Percentiles rank a stretch among this genome's conserved stretches.
phyloP scores from a whole-genome alignment of 2,888 invertebrate genomes.

The Dicyrtomina minuta region DNA sequence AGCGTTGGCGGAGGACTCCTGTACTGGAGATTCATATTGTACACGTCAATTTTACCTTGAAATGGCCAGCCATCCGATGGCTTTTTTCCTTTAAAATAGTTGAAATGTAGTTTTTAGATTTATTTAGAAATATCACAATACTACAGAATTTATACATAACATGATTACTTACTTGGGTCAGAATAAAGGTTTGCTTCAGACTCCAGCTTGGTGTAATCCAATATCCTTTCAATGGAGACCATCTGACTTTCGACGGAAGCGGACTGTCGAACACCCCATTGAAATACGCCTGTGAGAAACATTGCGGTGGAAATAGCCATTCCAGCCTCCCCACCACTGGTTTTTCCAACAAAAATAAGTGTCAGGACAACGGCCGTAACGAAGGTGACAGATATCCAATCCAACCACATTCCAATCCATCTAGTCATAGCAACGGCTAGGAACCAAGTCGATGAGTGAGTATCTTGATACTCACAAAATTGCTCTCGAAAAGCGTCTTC shows the following conservation, averaged over 20 bases:
- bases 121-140: background rate
- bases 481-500: slow-evolving; percentile 73
- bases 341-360: slow-evolving; percentile 9
- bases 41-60: slow-evolving; percentile 44
- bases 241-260: slow-evolving; percentile 63
- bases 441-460: slow-evolving; percentile 69
- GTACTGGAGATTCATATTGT: slow-evolving; percentile 33
- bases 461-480: slow-evolving; percentile 65
- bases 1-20: slow-evolving; percentile 49
- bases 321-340: slow-evolving; percentile 36
- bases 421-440: slow-evolving; percentile 83
- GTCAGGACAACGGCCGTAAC: slow-evolving; percentile 67
- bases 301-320: slow-evolving; percentile 41
- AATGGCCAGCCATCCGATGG: slow-evolving; percentile 48
- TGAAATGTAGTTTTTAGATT: background rate
- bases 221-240: slow-evolving; percentile 58
- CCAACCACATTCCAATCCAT: slow-evolving; percentile 84
- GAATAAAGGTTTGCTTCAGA: slow-evolving; percentile 55
- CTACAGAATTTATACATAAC: background rate
- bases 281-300: slow-evolving; percentile 30
- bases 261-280: slow-evolving; percentile 66
- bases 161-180: slow-evolving; percentile 1
- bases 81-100: slow-evolving; percentile 37
- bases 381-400: slow-evolving; percentile 74
- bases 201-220: slow-evolving; percentile 59